These are phyloP conservation scores for Mayetiola destructor DNA, from an alignment of 2,888 invertebrate species.

Conservation along the genomic window DNA sequence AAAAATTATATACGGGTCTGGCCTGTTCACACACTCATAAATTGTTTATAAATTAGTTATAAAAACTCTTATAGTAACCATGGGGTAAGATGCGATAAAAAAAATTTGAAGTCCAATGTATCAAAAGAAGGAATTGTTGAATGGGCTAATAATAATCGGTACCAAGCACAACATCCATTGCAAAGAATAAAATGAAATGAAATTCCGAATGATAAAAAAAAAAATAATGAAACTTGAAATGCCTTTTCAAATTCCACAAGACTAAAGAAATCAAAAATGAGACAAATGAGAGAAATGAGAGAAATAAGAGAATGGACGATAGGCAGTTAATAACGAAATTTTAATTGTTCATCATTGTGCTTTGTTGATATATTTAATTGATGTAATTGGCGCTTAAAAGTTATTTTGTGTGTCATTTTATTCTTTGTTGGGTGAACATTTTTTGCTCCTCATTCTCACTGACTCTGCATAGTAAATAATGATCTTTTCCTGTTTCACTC, in stretches of 20 bases:
- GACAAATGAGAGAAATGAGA: neutral
- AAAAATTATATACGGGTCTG: too few relatives aligned
- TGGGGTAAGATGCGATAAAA: too few relatives aligned
- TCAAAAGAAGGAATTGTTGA: too few relatives aligned
- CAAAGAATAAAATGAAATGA: neutral
- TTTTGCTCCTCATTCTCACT: too few relatives aligned
- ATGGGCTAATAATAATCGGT: too few relatives aligned
- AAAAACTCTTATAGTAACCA: too few relatives aligned
- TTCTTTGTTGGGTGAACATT: too few relatives aligned
- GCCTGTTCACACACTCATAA: too few relatives aligned
- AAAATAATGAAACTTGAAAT: neutral
- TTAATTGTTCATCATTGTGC: slow-evolving; percentile 12
- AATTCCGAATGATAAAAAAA: neutral
- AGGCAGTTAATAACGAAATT: slow-evolving; percentile 4
- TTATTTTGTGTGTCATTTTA: too few relatives aligned
- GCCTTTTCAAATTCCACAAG: too few relatives aligned
- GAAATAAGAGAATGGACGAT: neutral
- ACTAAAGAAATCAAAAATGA: neutral
- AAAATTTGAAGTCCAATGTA: too few relatives aligned
- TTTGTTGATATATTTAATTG: slow-evolving; percentile 7
- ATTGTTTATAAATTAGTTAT: too few relatives aligned
- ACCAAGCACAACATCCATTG: neutral
- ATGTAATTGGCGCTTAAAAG: slow-evolving; percentile 1
- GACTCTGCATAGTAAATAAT: neutral
- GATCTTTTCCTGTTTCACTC: neutral